Percentiles rank a stretch among this genome's conserved stretches.
Evolutionary conservation across 2,113 vertebrate genomes (phyloP).

Genomic region (Syngnathus scovelli): DNA sequence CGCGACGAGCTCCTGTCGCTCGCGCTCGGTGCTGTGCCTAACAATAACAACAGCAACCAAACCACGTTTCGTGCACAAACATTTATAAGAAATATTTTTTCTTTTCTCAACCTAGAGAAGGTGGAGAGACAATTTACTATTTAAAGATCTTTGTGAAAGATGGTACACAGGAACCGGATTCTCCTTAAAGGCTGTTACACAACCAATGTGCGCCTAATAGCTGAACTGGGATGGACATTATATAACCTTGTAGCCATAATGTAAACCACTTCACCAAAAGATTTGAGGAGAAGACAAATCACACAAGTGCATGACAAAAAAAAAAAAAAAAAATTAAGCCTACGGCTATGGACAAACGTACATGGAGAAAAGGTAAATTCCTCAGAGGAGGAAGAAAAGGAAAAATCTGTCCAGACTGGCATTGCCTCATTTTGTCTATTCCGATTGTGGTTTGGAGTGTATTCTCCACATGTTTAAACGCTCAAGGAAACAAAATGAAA

Average conservation of each 20-base stretch:
- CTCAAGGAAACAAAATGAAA: no score
- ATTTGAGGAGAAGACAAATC: background rate
- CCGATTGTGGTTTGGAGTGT: no score
- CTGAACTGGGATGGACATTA: slow-evolving; percentile 40
- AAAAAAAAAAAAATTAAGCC: no score
- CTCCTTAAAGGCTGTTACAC: slow-evolving; percentile 39
- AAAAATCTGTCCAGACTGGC: no score
- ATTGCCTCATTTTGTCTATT: no score
- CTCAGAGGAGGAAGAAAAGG: no score
- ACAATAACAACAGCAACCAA: background rate
- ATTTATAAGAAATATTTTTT: background rate
- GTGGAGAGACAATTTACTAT: background rate
- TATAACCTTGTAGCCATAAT: slow-evolving; percentile 26
- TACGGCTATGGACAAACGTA: no score
- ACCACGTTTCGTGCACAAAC: background rate
- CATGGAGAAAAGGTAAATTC: no score
- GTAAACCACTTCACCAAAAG: background rate
- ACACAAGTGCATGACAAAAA: background rate
- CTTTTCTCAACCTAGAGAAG: background rate
- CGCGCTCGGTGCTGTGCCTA: slow-evolving; percentile 16
- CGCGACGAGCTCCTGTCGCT: slow-evolving; percentile 20
- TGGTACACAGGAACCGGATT: slow-evolving; percentile 3
- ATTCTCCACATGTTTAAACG: no score
- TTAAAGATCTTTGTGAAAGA: background rate
- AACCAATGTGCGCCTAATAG: slow-evolving; percentile 33